phyloP scores from a whole-genome alignment of 2,113 vertebrate species.

The Circaetus gallicus region DNA sequence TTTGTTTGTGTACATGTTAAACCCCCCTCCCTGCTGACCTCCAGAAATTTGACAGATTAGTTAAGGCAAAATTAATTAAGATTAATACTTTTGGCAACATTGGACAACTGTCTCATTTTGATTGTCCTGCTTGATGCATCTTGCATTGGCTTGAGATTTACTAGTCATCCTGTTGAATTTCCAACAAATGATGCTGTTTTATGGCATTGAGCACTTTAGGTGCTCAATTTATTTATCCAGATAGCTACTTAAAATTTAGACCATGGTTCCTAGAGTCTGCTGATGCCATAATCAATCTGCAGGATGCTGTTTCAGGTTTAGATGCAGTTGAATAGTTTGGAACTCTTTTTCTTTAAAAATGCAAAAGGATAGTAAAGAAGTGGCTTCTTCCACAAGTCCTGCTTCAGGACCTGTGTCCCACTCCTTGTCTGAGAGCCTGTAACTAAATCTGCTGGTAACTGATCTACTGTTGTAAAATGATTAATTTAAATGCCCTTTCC shows the following conservation, averaged over 20 bases:
- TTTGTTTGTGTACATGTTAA: not conserved
- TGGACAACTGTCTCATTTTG: not conserved
- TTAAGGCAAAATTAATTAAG: not conserved
- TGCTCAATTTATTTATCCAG: not conserved
- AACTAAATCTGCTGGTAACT: constrained; percentile 5
- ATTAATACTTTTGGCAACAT: not conserved
- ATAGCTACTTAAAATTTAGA: not conserved
- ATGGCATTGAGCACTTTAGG: not conserved
- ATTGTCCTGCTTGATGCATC: not conserved
- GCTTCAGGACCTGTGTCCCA: not conserved
- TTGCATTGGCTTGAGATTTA: not conserved
- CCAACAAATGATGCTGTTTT: not conserved
- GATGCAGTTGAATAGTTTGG: not conserved
- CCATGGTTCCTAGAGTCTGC: not conserved
- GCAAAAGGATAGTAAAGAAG: not conserved
- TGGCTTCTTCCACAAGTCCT: not conserved
- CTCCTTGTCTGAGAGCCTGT: not conserved
- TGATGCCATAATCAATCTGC: fast-evolving
- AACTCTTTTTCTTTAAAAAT: not conserved
- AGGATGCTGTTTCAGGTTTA: not conserved
- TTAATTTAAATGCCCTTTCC: constrained; percentile 13
- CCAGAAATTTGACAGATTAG: not conserved
- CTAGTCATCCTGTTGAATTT: not conserved
- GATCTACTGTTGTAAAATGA: not conserved
- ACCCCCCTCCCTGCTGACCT: not conserved